These are phyloP conservation scores for Microcebus ravelobensis DNA, from an alignment of 2,113 vertebrate species.

Conservation along the genomic window DNA sequence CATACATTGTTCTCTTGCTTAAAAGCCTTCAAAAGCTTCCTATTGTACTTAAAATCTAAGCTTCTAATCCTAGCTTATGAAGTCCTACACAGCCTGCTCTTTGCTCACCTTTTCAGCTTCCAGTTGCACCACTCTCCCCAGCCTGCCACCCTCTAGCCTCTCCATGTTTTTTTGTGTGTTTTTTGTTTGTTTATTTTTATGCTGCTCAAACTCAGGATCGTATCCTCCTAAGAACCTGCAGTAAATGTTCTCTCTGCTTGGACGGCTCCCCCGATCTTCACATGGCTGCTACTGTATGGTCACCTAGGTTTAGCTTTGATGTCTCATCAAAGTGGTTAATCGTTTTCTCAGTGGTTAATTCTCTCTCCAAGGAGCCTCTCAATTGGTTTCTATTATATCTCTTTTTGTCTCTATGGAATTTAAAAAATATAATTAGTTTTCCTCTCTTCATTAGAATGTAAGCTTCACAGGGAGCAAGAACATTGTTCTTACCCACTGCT, in stretches of 20 bases:
- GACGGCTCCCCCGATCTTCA: neutral
- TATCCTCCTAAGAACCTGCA: neutral
- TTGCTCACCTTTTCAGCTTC: neutral
- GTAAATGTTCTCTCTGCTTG: neutral
- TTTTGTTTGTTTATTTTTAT: neutral
- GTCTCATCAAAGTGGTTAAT: neutral
- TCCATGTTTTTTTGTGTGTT: no score
- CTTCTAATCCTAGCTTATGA: neutral
- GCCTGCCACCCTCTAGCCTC: neutral
- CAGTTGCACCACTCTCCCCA: rapidly evolving
- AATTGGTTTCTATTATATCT: neutral
- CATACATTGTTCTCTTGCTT: neutral
- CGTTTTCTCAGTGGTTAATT: neutral
- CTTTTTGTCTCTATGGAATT: neutral
- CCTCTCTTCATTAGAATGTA: neutral
- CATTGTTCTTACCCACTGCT: neutral
- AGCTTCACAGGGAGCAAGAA: neutral
- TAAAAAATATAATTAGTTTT: neutral
- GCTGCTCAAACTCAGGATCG: neutral
- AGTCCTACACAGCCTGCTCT: neutral
- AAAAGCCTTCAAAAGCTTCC: neutral
- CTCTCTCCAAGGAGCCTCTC: neutral
- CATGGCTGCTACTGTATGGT: neutral
- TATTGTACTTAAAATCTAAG: neutral
- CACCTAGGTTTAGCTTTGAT: neutral